Conservation (phyloP, 2,888 invertebrate genomes). For the Liopterus haemorrhoidalis region DNA sequence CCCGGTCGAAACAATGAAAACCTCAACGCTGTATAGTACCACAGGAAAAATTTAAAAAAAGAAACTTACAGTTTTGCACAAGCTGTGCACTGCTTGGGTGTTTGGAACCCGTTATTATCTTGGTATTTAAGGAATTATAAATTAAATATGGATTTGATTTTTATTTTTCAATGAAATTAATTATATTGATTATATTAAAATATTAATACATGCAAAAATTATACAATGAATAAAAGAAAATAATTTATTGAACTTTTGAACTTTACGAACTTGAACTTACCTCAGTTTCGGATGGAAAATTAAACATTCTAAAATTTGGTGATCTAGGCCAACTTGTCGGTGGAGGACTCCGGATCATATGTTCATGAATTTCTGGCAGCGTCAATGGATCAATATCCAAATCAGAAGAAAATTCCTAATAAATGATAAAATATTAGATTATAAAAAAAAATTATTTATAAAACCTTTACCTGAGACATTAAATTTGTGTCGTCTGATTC, state of each 20-base stretch:
- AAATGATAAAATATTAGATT: slow-evolving; percentile 51
- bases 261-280: slow-evolving; percentile 22
- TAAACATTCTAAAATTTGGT: slow-evolving; percentile 52
- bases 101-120: too few species aligned
- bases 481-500: slow-evolving; percentile 72
- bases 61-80: too few species aligned
- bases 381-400: slow-evolving; percentile 66
- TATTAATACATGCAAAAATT: background rate
- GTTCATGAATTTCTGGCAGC: slow-evolving; percentile 73
- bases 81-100: too few species aligned
- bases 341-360: slow-evolving; percentile 75
- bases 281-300: slow-evolving; percentile 50
- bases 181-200: background rate
- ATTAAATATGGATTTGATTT: too few species aligned
- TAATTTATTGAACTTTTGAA: background rate
- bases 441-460: slow-evolving; percentile 29
- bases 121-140: too few species aligned
- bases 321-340: slow-evolving; percentile 69
- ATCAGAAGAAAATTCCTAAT: slow-evolving; percentile 48
- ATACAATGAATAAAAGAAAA: background rate
- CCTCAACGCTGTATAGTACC: too few species aligned
- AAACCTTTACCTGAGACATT: slow-evolving; percentile 62
- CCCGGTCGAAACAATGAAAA: too few species aligned
- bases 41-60: too few species aligned
- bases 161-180: background rate